Percentiles rank a stretch among this genome's conserved stretches.
phyloP scores from a whole-genome alignment of 2,888 invertebrate genomes.

The Seira ritae region DNA sequence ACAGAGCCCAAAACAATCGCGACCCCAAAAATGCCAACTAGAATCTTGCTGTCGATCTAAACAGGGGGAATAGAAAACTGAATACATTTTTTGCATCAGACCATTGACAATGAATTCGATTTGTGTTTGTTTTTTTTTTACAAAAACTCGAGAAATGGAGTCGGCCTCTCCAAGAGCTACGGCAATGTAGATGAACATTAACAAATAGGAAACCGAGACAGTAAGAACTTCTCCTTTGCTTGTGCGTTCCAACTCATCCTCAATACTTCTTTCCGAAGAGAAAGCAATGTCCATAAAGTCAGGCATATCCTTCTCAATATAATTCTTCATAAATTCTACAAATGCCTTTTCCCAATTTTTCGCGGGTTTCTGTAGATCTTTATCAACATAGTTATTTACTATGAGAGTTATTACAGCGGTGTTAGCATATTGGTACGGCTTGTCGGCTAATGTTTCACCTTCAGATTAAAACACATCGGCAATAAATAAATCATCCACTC shows the following conservation, averaged over 20 bases:
- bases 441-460: not conserved
- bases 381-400: constrained; percentile 68
- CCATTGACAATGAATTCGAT: not conserved
- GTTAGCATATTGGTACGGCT: constrained; percentile 66
- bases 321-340: constrained; percentile 71
- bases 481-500: no score
- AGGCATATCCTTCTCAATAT: constrained; percentile 74
- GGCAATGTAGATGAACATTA: constrained; percentile 96
- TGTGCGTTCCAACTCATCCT: constrained; percentile 79
- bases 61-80: not conserved
- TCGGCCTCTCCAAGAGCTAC: constrained; percentile 83
- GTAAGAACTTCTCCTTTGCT: constrained; percentile 86
- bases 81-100: not conserved
- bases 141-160: constrained; percentile 61
- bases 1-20: constrained; percentile 95
- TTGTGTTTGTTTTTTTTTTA: constrained; percentile 18
- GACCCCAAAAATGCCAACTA: constrained; percentile 96
- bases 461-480: no score
- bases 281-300: constrained; percentile 83
- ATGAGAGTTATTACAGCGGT: constrained; percentile 72
- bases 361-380: constrained; percentile 61
- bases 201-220: constrained; percentile 89
- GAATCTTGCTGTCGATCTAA: constrained; percentile 95
- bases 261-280: constrained; percentile 89
- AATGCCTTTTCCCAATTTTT: constrained; percentile 72